Evolutionary conservation across 2,797 vertebrate genomes (phyloP).

Genomic region (Malurus leucopterus): DNA sequence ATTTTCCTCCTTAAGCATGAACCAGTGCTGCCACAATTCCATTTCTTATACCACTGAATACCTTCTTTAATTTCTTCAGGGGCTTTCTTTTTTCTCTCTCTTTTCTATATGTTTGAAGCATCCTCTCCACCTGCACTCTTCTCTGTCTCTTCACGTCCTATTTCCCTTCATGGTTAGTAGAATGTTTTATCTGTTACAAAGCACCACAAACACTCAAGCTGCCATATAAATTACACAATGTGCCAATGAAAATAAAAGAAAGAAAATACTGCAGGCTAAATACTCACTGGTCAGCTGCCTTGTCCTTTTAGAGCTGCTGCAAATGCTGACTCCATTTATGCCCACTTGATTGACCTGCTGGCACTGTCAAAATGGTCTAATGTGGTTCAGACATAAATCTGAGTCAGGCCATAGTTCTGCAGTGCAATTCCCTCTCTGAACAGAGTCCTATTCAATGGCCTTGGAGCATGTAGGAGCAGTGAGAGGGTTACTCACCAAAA

Average conservation of each 20-base stretch:
- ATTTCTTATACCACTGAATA: conserved; percentile 5
- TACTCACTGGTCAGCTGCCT: conserved; percentile 12
- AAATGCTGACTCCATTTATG: conserved; percentile 9
- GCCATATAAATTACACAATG: neutral
- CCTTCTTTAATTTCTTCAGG: conserved; percentile 2
- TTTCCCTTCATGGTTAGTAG: neutral
- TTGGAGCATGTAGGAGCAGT: rapidly evolving
- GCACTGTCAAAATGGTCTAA: neutral
- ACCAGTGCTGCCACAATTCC: neutral
- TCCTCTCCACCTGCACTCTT: conserved; percentile 20
- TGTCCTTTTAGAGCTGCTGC: neutral
- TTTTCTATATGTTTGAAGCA: neutral
- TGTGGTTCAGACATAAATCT: conserved; percentile 13
- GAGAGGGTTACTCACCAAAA: neutral
- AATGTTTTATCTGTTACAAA: conserved; percentile 37
- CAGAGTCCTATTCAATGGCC: neutral
- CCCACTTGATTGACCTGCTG: conserved; percentile 11
- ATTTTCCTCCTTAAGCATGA: neutral
- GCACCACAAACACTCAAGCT: conserved; percentile 1
- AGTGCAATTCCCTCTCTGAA: neutral
- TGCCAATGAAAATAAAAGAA: conserved; percentile 29
- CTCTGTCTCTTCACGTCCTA: neutral
- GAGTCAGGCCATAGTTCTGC: neutral
- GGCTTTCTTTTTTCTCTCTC: neutral
- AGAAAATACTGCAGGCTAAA: conserved; percentile 17